phyloP scores from a whole-genome alignment of 1,140 invertebrate genomes.

The Drosophila pectinifera region DNA sequence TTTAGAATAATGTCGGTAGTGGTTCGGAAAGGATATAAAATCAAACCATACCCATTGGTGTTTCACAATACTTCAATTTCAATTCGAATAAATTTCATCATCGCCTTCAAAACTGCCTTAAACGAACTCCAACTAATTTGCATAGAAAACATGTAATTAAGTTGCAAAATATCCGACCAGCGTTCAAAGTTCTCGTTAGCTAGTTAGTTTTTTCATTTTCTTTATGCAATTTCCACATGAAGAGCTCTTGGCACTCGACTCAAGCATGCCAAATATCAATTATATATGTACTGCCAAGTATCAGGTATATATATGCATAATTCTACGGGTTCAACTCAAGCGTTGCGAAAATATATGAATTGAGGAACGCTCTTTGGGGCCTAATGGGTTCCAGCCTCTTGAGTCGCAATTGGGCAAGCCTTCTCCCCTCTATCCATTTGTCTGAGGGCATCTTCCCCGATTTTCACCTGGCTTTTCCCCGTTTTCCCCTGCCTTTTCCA shows the following conservation, averaged over 20 bases:
- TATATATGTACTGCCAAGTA: slow-evolving; percentile 12
- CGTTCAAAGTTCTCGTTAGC: slow-evolving; percentile 17
- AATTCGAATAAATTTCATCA: slow-evolving; percentile 7
- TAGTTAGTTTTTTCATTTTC: neutral
- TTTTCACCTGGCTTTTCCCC: neutral
- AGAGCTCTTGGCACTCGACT: neutral
- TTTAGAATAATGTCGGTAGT: no score
- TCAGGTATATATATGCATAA: slow-evolving; percentile 1
- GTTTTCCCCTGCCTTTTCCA: slow-evolving; percentile 13
- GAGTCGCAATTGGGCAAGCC: slow-evolving; percentile 19
- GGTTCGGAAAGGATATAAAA: neutral
- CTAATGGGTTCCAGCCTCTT: slow-evolving; percentile 32
- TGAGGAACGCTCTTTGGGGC: slow-evolving; percentile 7
- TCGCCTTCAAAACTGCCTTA: neutral
- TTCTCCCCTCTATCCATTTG: no score
- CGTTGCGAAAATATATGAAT: slow-evolving; percentile 28
- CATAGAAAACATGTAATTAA: slow-evolving; percentile 29
- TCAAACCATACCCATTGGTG: no score
- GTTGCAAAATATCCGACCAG: slow-evolving; percentile 33
- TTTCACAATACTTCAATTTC: neutral
- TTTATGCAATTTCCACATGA: slow-evolving; percentile 15
- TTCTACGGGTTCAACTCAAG: slow-evolving; percentile 54
- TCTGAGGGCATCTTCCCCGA: neutral
- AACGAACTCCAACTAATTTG: slow-evolving; percentile 23
- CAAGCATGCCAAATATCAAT: slow-evolving; percentile 38